Evolutionary conservation across 1,140 invertebrate genomes (phyloP).

Genomic region (Papilio aristodemus): DNA sequence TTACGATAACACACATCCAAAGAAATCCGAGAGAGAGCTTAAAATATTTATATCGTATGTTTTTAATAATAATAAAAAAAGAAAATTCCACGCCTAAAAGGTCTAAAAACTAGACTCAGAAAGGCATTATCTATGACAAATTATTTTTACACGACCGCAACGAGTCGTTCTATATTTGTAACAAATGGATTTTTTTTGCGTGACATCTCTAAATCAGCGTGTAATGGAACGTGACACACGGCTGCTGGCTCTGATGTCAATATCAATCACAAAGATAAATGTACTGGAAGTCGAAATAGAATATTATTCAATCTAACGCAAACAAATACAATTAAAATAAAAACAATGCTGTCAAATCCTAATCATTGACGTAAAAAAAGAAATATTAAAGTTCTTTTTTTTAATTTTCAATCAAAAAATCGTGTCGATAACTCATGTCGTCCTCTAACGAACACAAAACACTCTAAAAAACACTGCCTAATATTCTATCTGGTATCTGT

Average conservation of each 20-base stretch:
- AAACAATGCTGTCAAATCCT: no score
- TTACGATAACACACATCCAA: no score
- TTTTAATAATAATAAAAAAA: no score
- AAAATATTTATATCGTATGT: no score
- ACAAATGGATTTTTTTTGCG: conserved; percentile 1
- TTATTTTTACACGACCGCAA: not conserved
- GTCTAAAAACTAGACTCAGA: not conserved
- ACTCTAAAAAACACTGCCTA: no score
- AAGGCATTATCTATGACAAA: not conserved
- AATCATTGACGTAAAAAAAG: no score
- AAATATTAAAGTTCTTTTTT: not conserved
- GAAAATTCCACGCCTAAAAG: no score
- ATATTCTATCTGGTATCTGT: no score
- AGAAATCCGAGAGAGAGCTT: no score
- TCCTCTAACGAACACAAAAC: no score
- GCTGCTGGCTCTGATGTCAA: not conserved
- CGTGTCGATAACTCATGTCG: no score
- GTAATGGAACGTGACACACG: conserved; percentile 16
- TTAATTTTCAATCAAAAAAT: not conserved
- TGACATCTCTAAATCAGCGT: conserved; percentile 6
- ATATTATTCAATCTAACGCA: conserved; percentile 3
- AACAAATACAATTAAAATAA: not conserved
- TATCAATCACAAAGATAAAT: conserved; percentile 16
- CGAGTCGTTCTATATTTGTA: not conserved
- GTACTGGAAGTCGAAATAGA: not conserved